A percentile compares a stretch with the other conserved stretches of the same genome.
These are phyloP conservation scores for Corbicula japonica DNA, from an alignment of 2,888 invertebrate species.

Conservation along the genomic window DNA sequence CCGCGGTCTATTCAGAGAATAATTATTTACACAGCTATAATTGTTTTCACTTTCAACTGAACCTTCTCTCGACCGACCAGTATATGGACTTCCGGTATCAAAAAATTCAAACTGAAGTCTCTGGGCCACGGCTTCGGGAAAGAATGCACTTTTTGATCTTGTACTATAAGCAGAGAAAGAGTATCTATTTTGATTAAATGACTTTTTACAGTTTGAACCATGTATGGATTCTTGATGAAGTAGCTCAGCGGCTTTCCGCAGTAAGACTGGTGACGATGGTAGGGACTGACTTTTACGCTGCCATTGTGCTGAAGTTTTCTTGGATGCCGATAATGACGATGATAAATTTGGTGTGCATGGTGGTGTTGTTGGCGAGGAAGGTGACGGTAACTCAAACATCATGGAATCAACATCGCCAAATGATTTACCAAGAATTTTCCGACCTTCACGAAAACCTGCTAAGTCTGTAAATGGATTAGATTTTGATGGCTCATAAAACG, in stretches of 20 bases:
- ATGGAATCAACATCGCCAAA: slow-evolving; percentile 65
- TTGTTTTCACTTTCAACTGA: slow-evolving; percentile 54
- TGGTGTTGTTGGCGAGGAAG: slow-evolving; percentile 85
- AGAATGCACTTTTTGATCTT: slow-evolving; percentile 72
- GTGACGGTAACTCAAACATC: slow-evolving; percentile 91
- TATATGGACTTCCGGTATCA: slow-evolving; percentile 59
- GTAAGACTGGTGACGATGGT: slow-evolving; percentile 82
- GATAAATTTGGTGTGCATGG: slow-evolving; percentile 78
- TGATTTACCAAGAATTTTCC: slow-evolving; percentile 80
- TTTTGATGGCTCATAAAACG: slow-evolving; percentile 85
- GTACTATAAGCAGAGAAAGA: slow-evolving; percentile 65
- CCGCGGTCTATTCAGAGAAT: slow-evolving; percentile 36
- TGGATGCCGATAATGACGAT: slow-evolving; percentile 36
- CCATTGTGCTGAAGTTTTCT: slow-evolving; percentile 33
- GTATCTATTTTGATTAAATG: slow-evolving; percentile 58
- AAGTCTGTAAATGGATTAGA: slow-evolving; percentile 82
- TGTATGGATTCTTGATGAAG: slow-evolving; percentile 81
- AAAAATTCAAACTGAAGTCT: slow-evolving; percentile 74
- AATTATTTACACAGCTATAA: slow-evolving; percentile 38
- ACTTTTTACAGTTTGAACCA: slow-evolving; percentile 69
- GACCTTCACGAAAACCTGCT: slow-evolving; percentile 79
- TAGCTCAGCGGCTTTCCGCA: slow-evolving; percentile 80
- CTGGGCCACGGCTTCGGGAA: slow-evolving; percentile 72
- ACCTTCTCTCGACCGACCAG: slow-evolving; percentile 59
- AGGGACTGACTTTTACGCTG: slow-evolving; percentile 82